Percentiles rank a stretch among this genome's conserved stretches.
Conservation (phyloP, 2,113 vertebrate genomes). For the Myiozetetes cayanensis region DNA sequence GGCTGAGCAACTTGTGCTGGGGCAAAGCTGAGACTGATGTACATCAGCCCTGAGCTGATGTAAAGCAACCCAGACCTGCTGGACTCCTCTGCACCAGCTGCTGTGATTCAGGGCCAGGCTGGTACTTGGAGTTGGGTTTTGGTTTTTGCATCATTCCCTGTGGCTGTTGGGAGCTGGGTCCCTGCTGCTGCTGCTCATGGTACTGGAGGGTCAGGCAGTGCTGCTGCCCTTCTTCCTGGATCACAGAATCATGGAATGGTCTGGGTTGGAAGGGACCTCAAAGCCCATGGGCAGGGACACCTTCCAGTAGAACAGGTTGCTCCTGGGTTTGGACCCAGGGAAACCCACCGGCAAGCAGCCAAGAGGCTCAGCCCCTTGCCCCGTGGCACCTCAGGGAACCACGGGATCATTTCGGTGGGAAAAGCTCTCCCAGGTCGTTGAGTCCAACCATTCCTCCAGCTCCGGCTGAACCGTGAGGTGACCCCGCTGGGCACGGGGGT, state of each 20-base stretch:
- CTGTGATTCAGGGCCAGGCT: accelerated
- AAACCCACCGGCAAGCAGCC: background rate
- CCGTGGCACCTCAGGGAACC: background rate
- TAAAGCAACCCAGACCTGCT: accelerated
- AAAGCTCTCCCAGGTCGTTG: accelerated
- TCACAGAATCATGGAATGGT: background rate
- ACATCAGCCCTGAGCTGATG: accelerated
- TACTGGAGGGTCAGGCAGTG: background rate
- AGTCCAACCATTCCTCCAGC: accelerated
- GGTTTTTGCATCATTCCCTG: background rate
- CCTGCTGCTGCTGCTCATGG: accelerated
- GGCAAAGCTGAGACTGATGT: background rate
- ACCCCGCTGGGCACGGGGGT: too few relatives aligned
- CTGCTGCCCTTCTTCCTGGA: accelerated
- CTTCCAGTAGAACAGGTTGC: accelerated
- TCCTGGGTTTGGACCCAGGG: background rate
- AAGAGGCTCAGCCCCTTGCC: background rate
- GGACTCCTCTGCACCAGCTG: background rate
- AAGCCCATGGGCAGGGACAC: background rate
- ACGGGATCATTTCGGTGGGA: accelerated
- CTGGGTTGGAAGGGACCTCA: background rate
- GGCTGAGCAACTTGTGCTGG: background rate
- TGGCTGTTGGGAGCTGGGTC: background rate
- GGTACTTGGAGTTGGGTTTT: accelerated
- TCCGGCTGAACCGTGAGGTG: accelerated